Evolutionary conservation across 2,797 vertebrate genomes (phyloP).

Genomic region (Pagetopsis macropterus): DNA sequence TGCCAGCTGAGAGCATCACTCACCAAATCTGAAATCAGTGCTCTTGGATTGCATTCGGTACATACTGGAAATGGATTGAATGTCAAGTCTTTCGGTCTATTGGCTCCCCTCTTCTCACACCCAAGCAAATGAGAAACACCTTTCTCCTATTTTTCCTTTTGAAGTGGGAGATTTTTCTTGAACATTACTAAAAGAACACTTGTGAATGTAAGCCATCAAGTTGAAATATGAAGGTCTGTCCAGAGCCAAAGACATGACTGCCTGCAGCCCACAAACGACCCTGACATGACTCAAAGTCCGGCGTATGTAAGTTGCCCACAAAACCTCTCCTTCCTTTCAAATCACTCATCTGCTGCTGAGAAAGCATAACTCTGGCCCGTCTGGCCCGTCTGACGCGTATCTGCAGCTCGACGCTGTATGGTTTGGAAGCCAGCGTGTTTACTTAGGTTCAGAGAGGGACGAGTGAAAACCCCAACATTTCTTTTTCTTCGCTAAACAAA

Average conservation of each 20-base stretch:
- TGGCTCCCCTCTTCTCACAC: slow-evolving; percentile 10
- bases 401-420: slow-evolving; percentile 70
- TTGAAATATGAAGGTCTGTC: slow-evolving; percentile 50
- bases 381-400: slow-evolving; percentile 61
- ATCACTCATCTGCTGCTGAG: slow-evolving; percentile 78
- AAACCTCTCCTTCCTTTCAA: slow-evolving; percentile 71
- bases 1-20: slow-evolving; percentile 36
- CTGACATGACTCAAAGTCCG: slow-evolving; percentile 62
- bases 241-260: slow-evolving; percentile 35
- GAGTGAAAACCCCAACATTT: slow-evolving; percentile 63
- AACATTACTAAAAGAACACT: slow-evolving; percentile 11
- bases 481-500: slow-evolving; percentile 56
- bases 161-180: neutral
- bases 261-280: slow-evolving; percentile 57
- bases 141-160: slow-evolving; percentile 11
- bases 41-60: slow-evolving; percentile 5
- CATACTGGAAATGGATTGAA: neutral
- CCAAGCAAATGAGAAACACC: slow-evolving; percentile 14
- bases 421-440: slow-evolving; percentile 79
- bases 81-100: slow-evolving; percentile 8
- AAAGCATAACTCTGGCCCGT: slow-evolving; percentile 70
- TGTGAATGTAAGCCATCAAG: slow-evolving; percentile 33
- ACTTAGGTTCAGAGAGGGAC: slow-evolving; percentile 75
- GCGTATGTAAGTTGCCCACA: slow-evolving; percentile 74
- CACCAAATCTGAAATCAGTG: slow-evolving; percentile 39